phyloP scores from a whole-genome alignment of 1,140 invertebrate species.

The Drosophila quadrilineata region DNA sequence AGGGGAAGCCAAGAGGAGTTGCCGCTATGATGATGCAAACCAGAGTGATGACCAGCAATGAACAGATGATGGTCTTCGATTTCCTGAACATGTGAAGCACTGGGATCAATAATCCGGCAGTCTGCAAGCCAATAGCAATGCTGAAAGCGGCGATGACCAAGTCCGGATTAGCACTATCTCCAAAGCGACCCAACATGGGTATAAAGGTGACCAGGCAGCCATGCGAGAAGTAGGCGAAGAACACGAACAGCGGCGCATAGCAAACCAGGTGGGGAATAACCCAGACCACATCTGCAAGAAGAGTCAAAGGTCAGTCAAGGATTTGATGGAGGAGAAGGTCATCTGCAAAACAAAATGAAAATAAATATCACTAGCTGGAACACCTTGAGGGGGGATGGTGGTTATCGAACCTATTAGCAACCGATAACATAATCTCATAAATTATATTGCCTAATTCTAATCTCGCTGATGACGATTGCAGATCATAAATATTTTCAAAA shows the following conservation, averaged over 20 bases:
- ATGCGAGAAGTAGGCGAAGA: conserved; percentile 85
- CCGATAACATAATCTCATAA: too few species aligned
- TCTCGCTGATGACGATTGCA: too few species aligned
- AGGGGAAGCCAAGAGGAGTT: conserved; percentile 71
- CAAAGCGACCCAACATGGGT: conserved; percentile 85
- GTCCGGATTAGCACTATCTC: conserved; percentile 82
- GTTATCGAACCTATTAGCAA: too few species aligned
- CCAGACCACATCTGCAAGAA: conserved; percentile 83
- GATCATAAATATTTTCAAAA: too few species aligned
- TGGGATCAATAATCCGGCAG: conserved; percentile 65
- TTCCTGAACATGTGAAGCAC: conserved; percentile 71
- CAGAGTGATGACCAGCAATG: conserved; percentile 55
- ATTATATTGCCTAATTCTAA: too few species aligned
- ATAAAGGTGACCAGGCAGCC: conserved; percentile 87
- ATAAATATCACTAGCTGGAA: too few species aligned
- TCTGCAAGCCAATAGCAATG: conserved; percentile 55
- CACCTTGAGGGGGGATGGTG: too few species aligned
- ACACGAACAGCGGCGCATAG: conserved; percentile 81
- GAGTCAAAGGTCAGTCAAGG: neutral
- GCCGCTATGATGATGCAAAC: conserved; percentile 66
- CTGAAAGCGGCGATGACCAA: conserved; percentile 63
- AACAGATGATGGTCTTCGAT: conserved; percentile 73
- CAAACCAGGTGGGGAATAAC: conserved; percentile 83
- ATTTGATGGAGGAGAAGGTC: too few species aligned
- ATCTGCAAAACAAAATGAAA: too few species aligned